These are phyloP conservation scores for Liodrosophila aerea DNA, from an alignment of 2,888 invertebrate species.

Conservation along the genomic window DNA sequence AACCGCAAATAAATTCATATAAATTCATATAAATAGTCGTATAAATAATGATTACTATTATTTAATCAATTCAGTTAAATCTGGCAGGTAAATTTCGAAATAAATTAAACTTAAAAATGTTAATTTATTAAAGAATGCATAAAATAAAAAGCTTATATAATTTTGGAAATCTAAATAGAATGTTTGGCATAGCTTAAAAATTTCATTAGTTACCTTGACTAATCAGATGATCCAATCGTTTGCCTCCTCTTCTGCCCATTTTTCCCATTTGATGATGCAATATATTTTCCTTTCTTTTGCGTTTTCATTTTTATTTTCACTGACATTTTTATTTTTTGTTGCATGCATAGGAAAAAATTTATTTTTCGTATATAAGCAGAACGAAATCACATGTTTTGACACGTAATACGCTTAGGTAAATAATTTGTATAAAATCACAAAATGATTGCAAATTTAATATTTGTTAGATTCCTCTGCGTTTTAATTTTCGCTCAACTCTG, in stretches of 20 bases:
- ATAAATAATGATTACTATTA: too few relatives aligned
- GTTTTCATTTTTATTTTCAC: constrained; percentile 33
- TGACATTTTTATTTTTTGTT: constrained; percentile 21
- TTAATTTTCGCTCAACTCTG: neutral
- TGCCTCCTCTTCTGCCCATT: constrained; percentile 1
- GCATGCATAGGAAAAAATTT: constrained; percentile 34
- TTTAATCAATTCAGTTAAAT: too few relatives aligned
- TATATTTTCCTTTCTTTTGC: constrained; percentile 14
- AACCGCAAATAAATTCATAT: too few relatives aligned
- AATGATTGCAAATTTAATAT: constrained; percentile 17
- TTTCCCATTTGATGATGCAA: constrained; percentile 43
- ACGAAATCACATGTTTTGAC: constrained; percentile 45
- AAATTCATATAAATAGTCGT: too few relatives aligned
- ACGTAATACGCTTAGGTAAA: constrained; percentile 26
- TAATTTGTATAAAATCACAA: constrained; percentile 11
- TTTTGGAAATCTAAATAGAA: neutral
- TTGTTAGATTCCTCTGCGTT: constrained; percentile 3
- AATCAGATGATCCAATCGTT: constrained; percentile 2
- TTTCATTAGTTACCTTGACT: constrained; percentile 27
- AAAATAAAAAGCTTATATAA: neutral
- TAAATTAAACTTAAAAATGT: too few relatives aligned
- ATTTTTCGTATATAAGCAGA: constrained; percentile 18
- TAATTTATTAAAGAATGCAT: too few relatives aligned
- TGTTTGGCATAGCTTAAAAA: neutral
- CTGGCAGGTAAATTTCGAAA: too few relatives aligned